Evolutionary conservation across 2,113 vertebrate genomes (phyloP).

Genomic region (Pogonocichla stellata): DNA sequence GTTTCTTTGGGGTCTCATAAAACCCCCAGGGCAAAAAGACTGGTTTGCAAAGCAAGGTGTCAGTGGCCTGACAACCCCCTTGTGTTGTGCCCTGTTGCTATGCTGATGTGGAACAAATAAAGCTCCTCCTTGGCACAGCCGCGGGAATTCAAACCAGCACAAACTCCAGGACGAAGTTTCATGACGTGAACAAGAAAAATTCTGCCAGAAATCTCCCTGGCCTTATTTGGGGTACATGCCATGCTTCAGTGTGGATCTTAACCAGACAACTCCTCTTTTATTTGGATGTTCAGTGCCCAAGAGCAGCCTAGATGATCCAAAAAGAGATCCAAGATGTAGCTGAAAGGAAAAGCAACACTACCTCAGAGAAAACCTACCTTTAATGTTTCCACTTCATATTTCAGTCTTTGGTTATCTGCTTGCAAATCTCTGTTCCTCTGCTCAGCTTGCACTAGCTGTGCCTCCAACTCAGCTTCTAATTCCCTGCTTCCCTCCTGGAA

Average conservation of each 20-base stretch:
- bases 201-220: background rate
- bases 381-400: constrained; percentile 87
- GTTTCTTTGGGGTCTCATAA: background rate
- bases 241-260: background rate
- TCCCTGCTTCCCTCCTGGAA: constrained; percentile 98
- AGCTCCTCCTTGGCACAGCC: background rate
- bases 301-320: background rate
- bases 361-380: constrained; percentile 78
- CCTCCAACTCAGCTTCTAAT: constrained; percentile 94
- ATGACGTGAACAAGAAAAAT: background rate
- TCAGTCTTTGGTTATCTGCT: constrained; percentile 93
- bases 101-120: background rate
- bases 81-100: background rate
- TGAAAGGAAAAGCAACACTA: background rate
- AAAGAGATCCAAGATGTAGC: background rate
- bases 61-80: background rate
- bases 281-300: background rate
- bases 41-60: background rate
- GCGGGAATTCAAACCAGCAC: background rate
- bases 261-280: background rate
- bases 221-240: background rate
- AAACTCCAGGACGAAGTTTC: background rate
- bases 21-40: background rate
- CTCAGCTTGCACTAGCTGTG: constrained; percentile 92
- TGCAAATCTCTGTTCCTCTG: constrained; percentile 93